These are phyloP conservation scores for Myotis myotis DNA, from an alignment of 2,797 vertebrate species.

Conservation along the genomic window DNA sequence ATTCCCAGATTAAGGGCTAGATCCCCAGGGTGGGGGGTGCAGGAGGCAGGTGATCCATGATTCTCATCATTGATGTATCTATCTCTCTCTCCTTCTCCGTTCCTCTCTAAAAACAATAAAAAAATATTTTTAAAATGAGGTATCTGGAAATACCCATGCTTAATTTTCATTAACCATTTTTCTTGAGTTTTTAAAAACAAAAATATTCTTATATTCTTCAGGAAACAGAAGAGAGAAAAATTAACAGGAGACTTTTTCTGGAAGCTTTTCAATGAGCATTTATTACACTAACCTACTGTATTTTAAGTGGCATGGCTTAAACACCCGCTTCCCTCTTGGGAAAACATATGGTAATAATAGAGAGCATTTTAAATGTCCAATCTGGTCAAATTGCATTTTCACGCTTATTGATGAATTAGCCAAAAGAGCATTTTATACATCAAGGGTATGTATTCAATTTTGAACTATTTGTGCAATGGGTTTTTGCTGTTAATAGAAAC, in stretches of 20 bases:
- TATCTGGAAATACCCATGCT: not conserved
- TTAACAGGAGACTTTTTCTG: slow-evolving; percentile 22
- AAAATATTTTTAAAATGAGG: too few relatives aligned
- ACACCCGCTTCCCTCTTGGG: not conserved
- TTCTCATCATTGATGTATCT: too few relatives aligned
- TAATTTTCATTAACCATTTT: not conserved
- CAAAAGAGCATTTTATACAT: not conserved
- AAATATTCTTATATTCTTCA: slow-evolving; percentile 29
- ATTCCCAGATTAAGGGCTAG: too few relatives aligned
- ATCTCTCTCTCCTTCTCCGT: too few relatives aligned
- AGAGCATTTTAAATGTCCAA: slow-evolving; percentile 43
- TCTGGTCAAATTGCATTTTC: not conserved
- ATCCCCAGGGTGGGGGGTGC: too few relatives aligned
- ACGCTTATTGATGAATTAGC: slow-evolving; percentile 43
- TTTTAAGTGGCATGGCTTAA: slow-evolving; percentile 56
- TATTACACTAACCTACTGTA: slow-evolving; percentile 34
- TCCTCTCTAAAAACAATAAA: too few relatives aligned
- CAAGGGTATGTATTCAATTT: slow-evolving; percentile 11
- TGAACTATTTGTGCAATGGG: not conserved
- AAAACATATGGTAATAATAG: slow-evolving; percentile 1
- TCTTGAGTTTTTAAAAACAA: not conserved
- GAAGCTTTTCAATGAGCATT: slow-evolving; percentile 52
- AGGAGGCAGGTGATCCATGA: too few relatives aligned
- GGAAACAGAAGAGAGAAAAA: slow-evolving; percentile 38
- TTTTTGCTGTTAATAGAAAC: slow-evolving; percentile 29